phyloP scores from a whole-genome alignment of 2,888 invertebrate genomes.

The Trachelus tabidus region DNA sequence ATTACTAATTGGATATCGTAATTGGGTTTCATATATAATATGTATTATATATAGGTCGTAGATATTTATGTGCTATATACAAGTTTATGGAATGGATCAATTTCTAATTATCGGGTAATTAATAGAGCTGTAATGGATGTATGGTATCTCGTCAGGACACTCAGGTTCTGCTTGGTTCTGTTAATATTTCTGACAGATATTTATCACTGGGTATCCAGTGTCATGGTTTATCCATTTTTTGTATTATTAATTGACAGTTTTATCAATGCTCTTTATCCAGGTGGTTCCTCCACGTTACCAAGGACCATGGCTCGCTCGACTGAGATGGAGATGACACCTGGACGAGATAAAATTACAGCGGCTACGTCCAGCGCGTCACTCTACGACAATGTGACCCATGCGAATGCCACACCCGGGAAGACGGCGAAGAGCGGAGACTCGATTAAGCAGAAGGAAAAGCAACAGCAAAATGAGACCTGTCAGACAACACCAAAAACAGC shows the following conservation, averaged over 20 bases:
- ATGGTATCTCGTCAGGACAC: not conserved
- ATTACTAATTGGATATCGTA: not conserved
- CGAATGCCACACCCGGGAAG: constrained; percentile 50
- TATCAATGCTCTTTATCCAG: not conserved
- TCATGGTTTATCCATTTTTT: not conserved
- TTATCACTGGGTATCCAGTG: not conserved
- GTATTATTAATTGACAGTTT: not conserved
- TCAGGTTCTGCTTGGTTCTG: not conserved
- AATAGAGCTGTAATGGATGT: not conserved
- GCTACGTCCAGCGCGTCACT: constrained; percentile 90
- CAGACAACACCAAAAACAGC: constrained; percentile 62
- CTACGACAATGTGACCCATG: constrained; percentile 81
- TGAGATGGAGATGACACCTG: constrained; percentile 73
- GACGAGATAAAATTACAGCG: constrained; percentile 79
- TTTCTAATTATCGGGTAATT: not conserved
- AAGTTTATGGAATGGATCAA: not conserved
- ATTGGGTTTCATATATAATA: not conserved
- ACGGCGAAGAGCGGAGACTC: constrained; percentile 50
- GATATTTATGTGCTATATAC: not conserved
- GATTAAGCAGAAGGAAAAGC: constrained; percentile 64
- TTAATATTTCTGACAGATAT: not conserved
- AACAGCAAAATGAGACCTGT: constrained; percentile 66
- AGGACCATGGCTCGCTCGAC: constrained; percentile 77
- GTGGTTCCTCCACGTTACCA: constrained; percentile 85
- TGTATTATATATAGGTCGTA: not conserved